A percentile compares a stretch with the other conserved stretches of the same genome.
Evolutionary conservation across 2,113 vertebrate species (phyloP).

Genomic region (Phaetusa simplex): DNA sequence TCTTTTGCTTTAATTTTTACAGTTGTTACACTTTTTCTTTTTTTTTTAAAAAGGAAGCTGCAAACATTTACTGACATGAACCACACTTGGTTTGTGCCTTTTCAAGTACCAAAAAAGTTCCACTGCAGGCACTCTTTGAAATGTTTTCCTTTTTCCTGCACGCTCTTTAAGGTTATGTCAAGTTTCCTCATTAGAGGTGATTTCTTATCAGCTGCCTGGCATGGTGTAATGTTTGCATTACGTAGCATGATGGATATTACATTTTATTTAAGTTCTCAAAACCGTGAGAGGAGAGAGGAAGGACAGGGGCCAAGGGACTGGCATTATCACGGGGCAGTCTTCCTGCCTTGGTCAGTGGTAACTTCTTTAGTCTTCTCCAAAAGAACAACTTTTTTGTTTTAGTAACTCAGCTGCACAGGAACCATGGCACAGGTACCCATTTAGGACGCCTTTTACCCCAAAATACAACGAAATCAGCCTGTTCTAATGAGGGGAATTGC

Average conservation of each 20-base stretch:
- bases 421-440: neutral
- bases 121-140: neutral
- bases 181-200: neutral
- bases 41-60: neutral
- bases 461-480: neutral
- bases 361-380: neutral
- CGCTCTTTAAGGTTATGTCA: neutral
- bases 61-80: neutral
- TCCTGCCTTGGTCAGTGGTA: neutral
- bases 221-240: neutral
- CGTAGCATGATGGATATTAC: neutral
- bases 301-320: neutral
- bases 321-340: neutral
- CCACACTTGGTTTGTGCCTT: neutral
- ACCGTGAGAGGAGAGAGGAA: neutral
- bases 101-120: neutral
- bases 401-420: neutral
- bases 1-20: neutral
- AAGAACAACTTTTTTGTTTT: neutral
- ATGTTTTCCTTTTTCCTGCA: conserved; percentile 1
- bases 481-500: neutral
- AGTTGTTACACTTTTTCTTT: neutral
- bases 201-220: conserved; percentile 25
- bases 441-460: neutral
- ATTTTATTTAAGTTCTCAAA: neutral